Evolutionary conservation across 2,113 vertebrate species (phyloP), one percentile per base, ranked within the genome.

Genomic region (Cettia cetti): DNA sequence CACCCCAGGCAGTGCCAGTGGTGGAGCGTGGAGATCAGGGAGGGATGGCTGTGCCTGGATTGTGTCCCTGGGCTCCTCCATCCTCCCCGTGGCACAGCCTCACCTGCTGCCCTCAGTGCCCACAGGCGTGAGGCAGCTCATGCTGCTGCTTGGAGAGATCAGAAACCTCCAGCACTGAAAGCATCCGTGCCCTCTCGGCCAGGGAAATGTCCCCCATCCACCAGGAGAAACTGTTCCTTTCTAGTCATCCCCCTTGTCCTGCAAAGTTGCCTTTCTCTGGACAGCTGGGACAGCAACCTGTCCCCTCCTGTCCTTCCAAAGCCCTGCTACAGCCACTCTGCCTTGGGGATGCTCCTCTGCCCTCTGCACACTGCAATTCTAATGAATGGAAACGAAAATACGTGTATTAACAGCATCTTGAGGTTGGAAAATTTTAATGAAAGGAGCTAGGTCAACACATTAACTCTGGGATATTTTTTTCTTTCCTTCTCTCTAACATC

Each of bases 11-110:
- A 75, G 13, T 8, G 26, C 6, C 50, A 50, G 63, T 1, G 18
- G 33, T 5, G 39, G 47, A 68, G 16, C 2, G 0, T 4, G 54
- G 63, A 28, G 30, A 21, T 68, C 15, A 37, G 27, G 15, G 50
- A 70, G 47, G 69, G 64, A 3, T 28, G 15, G 2, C 20, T 0
- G 0, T 42, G 49, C 35, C 52, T 33, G 47, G 42, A 2, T 10
- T 7, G 18, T 24, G 18, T 35, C n/a, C 66, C 72, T 68, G 47
- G 13, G 74, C 88, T 47, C 45, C 24, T 6, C 42, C 26, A 21
- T 37, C 70, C 30, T 30, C 31, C 33, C 71, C 28, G 28, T 1
- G 40, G 47, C 35, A 60, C 70, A 57, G 0, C n/a, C 79, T 77
- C 63, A 79, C 53, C 94, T 77, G 64, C 82, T 72, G 85, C 63